Evolutionary conservation across 2,113 vertebrate genomes (phyloP), one percentile per base, ranked within the genome.

Genomic region (Malurus elegans): DNA sequence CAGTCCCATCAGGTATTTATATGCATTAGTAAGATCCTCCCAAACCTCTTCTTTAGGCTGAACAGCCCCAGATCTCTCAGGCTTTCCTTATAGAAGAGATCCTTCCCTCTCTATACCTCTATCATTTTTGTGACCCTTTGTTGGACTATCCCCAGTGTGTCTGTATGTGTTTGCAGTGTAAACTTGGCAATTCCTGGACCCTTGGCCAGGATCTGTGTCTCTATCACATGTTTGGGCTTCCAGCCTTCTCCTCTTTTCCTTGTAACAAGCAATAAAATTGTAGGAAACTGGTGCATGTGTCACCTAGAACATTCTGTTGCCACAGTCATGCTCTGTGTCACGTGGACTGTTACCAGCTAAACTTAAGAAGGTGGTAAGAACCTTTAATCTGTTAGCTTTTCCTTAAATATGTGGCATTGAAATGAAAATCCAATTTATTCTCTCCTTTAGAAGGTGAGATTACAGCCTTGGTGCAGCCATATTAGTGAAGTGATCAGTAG

Each of bases 71-170:
- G 7, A 16, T 72, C 15, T 58, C 16, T 69, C 34, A 65, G 20
- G 12, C 18, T 50, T 67, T 86, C 32, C 25, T 64, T 26, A 6
- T 3, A 42, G 57, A 16, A 64, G 15, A 72, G 44, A 24, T 53
- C 45, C 18, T 86, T 7, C 11, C 29, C 20, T 81, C 28, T 29
- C 76, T 72, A 18, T 69, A 18, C 14, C 24, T 81, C 21, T 16
- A 0, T 44, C 18, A 14, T 31, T 13, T 53, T 60, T 0, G 0
- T 62, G 56, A 18, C 17, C 40, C 19, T 53, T 73, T 3, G 0
- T 17, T 84, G 60, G 31, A 40, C 25, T 29, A 6, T 42, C 29
- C 76, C 45, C 4, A n/a, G 0, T 13, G 21, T 8, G 15, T 56
- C 32, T 14, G 0, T 32, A 32, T 20, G 14, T 76, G 36, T 78